Evolutionary conservation across 2,113 vertebrate species (phyloP), one percentile per base, ranked within the genome.

Genomic region (Thinocorus orbignyianus): DNA sequence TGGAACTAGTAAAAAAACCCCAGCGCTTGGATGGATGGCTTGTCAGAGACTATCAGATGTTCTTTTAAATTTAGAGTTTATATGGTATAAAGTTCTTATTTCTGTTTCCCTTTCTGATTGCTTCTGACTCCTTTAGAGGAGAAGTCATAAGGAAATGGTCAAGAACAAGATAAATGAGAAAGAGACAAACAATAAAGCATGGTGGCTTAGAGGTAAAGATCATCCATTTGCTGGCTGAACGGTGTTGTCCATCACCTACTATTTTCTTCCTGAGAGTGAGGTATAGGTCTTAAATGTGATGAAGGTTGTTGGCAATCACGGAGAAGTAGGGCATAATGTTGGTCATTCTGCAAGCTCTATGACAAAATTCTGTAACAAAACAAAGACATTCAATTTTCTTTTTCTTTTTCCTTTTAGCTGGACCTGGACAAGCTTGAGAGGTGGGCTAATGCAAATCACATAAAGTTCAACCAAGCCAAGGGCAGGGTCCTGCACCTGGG

Each of bases 271-370:
- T 44, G 48, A 87, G 42, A 42, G 66, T 54, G n/a, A 65, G 12
- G 5, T 51, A 77, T 65, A 58, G 4, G 28, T 93, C n/a, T 51
- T 84, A 42, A 0, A 0, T n/a, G 28, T 58, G 13, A 3, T 6
- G 31, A 23, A 65, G 10, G 7, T 58, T 22, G 17, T 35, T 58
- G 13, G 14, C 13, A 61, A 31, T 61, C 17, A 22, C n/a, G 73
- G 44, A 82, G 62, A 88, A 4, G 1, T 48, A 4, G 5, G 19
- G 7, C 13, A 51, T 13, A 37, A 8, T 15, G 20, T 4, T 55
- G 9, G 2, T 60, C 8, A 52, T 90, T 86, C 44, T 82, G 26
- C 37, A 82, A 71, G 7, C 22, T 88, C n/a, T 2, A 0, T 54
- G 16, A 17, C 20, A 65, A 71, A 81, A 13, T 6, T 48, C 30